Conservation (phyloP, 2,888 invertebrate genomes). For the Lasioglossum villosulum region DNA sequence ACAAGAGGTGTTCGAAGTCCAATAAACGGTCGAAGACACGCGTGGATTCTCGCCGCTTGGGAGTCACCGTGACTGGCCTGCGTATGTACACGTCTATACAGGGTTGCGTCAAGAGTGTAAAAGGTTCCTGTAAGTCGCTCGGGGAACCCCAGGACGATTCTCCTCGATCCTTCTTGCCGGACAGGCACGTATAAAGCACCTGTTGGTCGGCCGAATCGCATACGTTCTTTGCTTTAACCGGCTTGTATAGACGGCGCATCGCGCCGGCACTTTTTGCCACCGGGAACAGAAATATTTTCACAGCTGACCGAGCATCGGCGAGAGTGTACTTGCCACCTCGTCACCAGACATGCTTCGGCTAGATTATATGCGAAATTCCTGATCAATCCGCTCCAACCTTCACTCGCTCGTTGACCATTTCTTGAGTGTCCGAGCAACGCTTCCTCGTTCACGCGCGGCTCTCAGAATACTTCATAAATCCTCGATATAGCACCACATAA, state of each 20-base stretch:
- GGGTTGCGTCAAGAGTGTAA: constrained; percentile 54
- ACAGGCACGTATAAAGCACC: constrained; percentile 75
- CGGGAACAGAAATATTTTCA: constrained; percentile 74
- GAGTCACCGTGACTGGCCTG: constrained; percentile 54
- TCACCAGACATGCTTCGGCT: constrained; percentile 56
- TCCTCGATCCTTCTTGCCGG: constrained; percentile 71
- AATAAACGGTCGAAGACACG: constrained; percentile 69
- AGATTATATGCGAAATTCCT: constrained; percentile 63
- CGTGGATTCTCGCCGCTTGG: constrained; percentile 66
- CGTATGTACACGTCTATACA: constrained; percentile 44
- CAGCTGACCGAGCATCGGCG: constrained; percentile 69
- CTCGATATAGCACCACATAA: too few species aligned
- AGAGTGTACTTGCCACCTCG: constrained; percentile 67
- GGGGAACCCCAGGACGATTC: constrained; percentile 69
- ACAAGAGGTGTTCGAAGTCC: constrained; percentile 68
- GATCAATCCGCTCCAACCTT: constrained; percentile 17
- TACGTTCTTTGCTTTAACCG: constrained; percentile 69
- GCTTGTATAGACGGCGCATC: constrained; percentile 69
- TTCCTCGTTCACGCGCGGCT: not conserved
- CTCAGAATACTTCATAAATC: too few species aligned
- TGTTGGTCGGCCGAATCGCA: constrained; percentile 74
- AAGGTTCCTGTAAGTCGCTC: constrained; percentile 66
- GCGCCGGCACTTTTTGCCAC: constrained; percentile 70
- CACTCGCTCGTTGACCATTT: not conserved
- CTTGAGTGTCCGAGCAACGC: not conserved